Percentiles rank a stretch among this genome's conserved stretches.
Evolutionary conservation across 2,113 vertebrate genomes (phyloP).

Genomic region (Conger conger): DNA sequence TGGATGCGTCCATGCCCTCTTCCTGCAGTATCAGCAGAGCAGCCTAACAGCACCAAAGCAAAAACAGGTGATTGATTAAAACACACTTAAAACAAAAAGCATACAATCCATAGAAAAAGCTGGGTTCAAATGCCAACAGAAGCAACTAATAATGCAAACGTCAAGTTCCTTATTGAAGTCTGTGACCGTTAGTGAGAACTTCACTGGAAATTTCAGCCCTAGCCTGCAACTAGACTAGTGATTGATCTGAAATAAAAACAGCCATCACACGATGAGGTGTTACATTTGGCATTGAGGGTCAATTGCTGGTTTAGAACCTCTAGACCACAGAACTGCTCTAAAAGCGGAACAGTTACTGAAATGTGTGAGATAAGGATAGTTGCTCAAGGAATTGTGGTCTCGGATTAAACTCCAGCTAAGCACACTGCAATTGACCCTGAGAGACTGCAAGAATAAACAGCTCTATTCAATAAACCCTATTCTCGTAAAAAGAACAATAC

Average conservation of each 20-base stretch:
- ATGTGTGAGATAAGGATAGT: no score
- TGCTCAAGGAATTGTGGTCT: no score
- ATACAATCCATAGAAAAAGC: not conserved
- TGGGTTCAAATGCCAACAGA: not conserved
- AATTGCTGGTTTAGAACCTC: no score
- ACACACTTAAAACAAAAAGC: not conserved
- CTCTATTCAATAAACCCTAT: not conserved
- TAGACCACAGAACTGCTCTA: no score
- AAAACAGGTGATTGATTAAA: constrained; percentile 11
- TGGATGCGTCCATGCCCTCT: constrained; percentile 74
- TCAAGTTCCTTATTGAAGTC: not conserved
- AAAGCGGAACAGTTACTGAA: no score
- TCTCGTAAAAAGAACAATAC: not conserved
- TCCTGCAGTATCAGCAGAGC: constrained; percentile 84
- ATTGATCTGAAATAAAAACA: not conserved
- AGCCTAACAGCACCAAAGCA: constrained; percentile 69
- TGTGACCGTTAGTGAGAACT: not conserved
- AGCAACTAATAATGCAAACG: not conserved
- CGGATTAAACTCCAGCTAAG: no score
- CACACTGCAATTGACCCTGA: no score
- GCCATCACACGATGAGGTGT: not conserved
- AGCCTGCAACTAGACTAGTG: not conserved
- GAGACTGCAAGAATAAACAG: not conserved
- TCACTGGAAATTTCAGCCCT: not conserved
- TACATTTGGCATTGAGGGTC: no score